These are phyloP conservation scores for Xerus rutilus DNA, from an alignment of 2,797 vertebrate genomes.

Conservation along the genomic window DNA sequence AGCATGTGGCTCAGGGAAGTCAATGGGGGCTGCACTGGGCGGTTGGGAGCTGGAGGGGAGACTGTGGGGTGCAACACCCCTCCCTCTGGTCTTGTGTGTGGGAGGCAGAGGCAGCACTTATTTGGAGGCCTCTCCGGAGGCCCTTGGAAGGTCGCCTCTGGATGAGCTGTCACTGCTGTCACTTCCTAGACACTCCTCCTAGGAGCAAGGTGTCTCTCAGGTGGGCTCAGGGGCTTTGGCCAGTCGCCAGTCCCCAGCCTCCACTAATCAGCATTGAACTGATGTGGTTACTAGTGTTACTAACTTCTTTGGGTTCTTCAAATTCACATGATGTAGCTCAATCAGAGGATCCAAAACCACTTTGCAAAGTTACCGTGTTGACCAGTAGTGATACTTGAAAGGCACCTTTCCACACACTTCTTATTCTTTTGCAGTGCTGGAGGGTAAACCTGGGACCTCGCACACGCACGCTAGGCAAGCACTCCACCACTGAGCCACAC, in stretches of 20 bases:
- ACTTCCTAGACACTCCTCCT: neutral
- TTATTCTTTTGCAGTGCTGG: neutral
- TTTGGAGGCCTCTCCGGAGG: neutral
- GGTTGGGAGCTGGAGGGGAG: neutral
- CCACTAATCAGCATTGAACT: neutral
- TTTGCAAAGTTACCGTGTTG: neutral
- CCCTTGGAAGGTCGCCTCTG: neutral
- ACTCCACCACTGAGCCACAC: neutral
- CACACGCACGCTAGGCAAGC: no score
- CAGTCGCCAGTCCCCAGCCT: no score
- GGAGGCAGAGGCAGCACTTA: neutral
- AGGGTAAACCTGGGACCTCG: neutral
- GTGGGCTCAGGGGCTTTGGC: neutral
- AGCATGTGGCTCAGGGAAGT: neutral
- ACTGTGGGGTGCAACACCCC: no score
- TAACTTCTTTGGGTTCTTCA: neutral
- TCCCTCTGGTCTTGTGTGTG: no score
- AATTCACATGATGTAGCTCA: neutral
- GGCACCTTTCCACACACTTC: neutral
- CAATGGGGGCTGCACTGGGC: neutral
- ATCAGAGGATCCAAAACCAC: neutral
- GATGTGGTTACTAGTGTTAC: neutral
- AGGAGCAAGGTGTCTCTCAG: constrained; percentile 10
- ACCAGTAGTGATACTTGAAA: neutral
- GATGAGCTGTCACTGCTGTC: neutral